These are phyloP conservation scores for Ploceus nigricollis DNA, from an alignment of 2,113 vertebrate genomes.

Conservation along the genomic window DNA sequence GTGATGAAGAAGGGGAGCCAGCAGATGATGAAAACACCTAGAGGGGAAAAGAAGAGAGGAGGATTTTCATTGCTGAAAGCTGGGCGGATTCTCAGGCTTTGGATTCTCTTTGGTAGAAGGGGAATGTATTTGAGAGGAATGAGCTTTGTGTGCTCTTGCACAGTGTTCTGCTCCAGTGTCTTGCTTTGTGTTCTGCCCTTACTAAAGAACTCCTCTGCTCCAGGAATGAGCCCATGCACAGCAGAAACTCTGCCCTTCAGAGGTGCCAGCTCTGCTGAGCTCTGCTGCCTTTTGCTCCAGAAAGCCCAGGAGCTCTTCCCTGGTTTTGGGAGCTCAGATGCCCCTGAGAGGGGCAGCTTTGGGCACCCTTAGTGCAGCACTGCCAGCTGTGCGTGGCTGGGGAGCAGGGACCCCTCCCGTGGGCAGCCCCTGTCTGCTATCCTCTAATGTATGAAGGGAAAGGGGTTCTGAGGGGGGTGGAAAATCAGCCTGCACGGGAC, in stretches of 20 bases:
- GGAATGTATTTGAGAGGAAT: not conserved
- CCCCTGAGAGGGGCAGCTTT: not conserved
- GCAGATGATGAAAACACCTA: conserved; percentile 98
- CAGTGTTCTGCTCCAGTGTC: too few species aligned
- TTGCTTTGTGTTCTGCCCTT: not conserved
- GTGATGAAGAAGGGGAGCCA: conserved; percentile 99
- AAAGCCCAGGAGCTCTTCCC: not conserved
- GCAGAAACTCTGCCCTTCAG: not conserved
- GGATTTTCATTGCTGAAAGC: not conserved
- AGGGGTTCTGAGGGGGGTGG: not conserved
- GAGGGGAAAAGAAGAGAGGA: not conserved
- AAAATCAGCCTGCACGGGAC: accelerated
- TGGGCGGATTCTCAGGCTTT: not conserved
- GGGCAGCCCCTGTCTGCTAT: not conserved
- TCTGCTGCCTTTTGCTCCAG: not conserved
- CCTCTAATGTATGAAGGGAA: accelerated
- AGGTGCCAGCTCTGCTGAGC: not conserved
- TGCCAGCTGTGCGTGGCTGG: not conserved
- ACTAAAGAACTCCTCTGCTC: not conserved
- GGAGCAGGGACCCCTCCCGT: not conserved
- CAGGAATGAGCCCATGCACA: accelerated
- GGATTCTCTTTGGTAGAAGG: not conserved
- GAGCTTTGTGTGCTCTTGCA: not conserved
- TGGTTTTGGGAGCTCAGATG: not conserved
- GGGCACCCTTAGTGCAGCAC: not conserved